phyloP scores from a whole-genome alignment of 2,113 vertebrate genomes.

The Embiotoca jacksoni region DNA sequence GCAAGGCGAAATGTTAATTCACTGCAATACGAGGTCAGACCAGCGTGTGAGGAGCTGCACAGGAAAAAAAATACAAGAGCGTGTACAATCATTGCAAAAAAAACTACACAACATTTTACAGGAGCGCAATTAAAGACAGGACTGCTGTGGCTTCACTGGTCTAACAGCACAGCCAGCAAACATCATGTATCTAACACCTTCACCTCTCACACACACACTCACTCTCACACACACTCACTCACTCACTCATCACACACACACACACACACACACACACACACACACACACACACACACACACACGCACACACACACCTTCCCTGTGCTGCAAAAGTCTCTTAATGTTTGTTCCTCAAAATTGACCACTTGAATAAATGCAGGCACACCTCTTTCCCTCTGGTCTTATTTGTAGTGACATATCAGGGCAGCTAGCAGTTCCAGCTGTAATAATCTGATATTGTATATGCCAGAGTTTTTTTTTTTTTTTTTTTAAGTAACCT shows the following conservation, averaged over 20 bases:
- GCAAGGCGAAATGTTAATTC: background rate
- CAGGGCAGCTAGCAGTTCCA: background rate
- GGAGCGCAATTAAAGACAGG: background rate
- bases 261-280: constrained; percentile 22
- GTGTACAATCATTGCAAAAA: background rate
- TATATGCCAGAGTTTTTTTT: no score
- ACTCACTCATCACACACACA: background rate
- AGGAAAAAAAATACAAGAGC: background rate
- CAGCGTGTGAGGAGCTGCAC: background rate
- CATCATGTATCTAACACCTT: background rate
- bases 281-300: background rate
- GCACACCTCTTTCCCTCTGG: background rate
- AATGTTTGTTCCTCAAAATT: background rate
- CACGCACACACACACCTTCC: background rate
- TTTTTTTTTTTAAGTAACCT: no score
- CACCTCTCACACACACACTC: background rate
- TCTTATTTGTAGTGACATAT: background rate
- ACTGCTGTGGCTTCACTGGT: background rate
- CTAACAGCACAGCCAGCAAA: background rate
- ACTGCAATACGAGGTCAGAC: background rate
- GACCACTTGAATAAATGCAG: background rate
- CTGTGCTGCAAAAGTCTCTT: background rate
- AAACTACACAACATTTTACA: background rate
- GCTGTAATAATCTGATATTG: no score
- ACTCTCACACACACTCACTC: background rate